phyloP scores from a whole-genome alignment of 2,113 vertebrate genomes.

The Nibea coibor region DNA sequence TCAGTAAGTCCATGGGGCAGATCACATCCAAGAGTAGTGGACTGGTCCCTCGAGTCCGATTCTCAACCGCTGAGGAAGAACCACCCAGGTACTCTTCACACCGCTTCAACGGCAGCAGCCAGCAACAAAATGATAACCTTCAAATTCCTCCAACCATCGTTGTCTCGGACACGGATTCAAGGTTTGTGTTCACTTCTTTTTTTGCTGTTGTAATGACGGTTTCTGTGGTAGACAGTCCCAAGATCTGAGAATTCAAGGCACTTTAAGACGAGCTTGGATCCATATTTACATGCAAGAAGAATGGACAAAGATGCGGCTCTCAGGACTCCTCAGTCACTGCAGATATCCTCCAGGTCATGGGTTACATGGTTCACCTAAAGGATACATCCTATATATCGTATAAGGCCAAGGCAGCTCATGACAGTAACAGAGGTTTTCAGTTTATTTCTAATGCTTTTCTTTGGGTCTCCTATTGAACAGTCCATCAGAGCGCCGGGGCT shows the following conservation, averaged over 20 bases:
- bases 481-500: conserved; percentile 38
- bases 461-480: not conserved
- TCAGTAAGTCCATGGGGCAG: conserved; percentile 69
- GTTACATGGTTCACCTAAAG: no score
- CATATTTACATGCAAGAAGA: no score
- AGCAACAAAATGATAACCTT: not conserved
- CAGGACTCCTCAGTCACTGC: no score
- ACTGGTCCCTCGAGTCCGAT: conserved; percentile 21
- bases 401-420: not conserved
- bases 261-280: no score
- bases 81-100: conserved; percentile 50
- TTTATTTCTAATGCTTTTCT: not conserved
- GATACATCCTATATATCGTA: no score
- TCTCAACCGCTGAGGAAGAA: conserved; percentile 57
- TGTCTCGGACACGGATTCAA: conserved; percentile 37
- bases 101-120: not conserved
- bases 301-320: no score
- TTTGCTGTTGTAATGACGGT: no score
- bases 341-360: no score
- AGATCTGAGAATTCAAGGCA: no score
- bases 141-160: conserved; percentile 41
- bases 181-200: conserved; percentile 34
- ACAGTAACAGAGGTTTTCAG: no score
- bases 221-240: no score
- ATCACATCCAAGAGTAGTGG: conserved; percentile 37